These are phyloP conservation scores for Ceramica pisi DNA, from an alignment of 2,888 invertebrate genomes.

Conservation along the genomic window DNA sequence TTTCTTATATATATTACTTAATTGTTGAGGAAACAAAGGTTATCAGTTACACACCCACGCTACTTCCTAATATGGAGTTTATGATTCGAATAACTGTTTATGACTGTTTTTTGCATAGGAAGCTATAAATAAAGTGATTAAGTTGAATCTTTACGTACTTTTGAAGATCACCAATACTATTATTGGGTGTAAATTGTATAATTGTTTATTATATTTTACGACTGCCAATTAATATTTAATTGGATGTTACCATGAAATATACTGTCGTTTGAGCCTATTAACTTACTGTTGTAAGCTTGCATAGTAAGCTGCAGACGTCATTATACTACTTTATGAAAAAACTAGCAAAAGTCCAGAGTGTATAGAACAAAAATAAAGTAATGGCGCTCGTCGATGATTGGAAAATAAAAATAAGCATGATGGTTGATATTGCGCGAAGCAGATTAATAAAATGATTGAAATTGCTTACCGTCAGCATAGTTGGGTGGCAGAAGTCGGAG, in stretches of 20 bases:
- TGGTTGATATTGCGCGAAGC: too few species aligned
- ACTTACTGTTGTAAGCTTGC: too few species aligned
- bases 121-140: constrained; percentile 26
- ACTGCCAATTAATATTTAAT: constrained; percentile 5
- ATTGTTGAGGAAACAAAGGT: constrained; percentile 45
- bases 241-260: not conserved
- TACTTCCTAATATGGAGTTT: constrained; percentile 50
- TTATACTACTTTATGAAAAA: not conserved
- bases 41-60: constrained; percentile 34
- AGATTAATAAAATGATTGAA: not conserved
- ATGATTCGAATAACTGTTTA: constrained; percentile 26
- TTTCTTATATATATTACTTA: constrained; percentile 30
- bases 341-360: too few species aligned
- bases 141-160: not conserved
- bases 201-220: constrained; percentile 17
- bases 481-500: constrained; percentile 93
- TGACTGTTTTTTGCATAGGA: constrained; percentile 27
- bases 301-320: too few species aligned
- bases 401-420: not conserved
- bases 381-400: too few species aligned
- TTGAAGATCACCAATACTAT: constrained; percentile 8
- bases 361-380: too few species aligned
- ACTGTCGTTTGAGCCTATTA: not conserved
- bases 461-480: constrained; percentile 93
- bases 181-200: constrained; percentile 20